Conservation (phyloP, 1,140 invertebrate species). For the Frieseomelitta varia region DNA sequence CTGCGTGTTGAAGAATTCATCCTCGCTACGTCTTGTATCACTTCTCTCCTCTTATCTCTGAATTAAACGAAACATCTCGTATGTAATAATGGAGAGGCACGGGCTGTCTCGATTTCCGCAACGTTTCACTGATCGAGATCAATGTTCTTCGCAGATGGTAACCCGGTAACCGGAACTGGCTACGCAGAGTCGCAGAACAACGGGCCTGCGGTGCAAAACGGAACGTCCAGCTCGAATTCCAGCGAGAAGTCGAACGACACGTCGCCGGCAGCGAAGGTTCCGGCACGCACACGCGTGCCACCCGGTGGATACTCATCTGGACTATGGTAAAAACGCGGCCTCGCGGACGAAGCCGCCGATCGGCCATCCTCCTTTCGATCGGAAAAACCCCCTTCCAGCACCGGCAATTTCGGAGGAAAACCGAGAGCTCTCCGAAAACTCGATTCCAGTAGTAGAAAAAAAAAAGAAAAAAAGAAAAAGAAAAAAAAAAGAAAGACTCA, state of each 20-base stretch:
- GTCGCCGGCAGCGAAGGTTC: slow-evolving; percentile 67
- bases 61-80: neutral
- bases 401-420: neutral
- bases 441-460: neutral
- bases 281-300: slow-evolving; percentile 79
- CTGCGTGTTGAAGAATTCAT: neutral
- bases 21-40: neutral
- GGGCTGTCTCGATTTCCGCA: neutral
- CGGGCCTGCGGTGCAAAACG: slow-evolving; percentile 68
- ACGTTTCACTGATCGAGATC: slow-evolving; percentile 2
- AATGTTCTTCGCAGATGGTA: slow-evolving; percentile 75
- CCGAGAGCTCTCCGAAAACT: neutral
- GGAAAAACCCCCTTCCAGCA: slow-evolving; percentile 24
- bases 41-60: neutral
- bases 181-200: slow-evolving; percentile 70
- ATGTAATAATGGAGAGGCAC: neutral
- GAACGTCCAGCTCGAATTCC: slow-evolving; percentile 63
- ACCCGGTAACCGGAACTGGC: slow-evolving; percentile 80
- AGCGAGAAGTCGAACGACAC: slow-evolving; percentile 73
- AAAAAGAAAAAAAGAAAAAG: too few relatives aligned
- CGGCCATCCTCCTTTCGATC: slow-evolving; percentile 15
- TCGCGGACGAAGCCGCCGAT: slow-evolving; percentile 22
- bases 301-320: slow-evolving; percentile 82
- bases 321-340: slow-evolving; percentile 78
- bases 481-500: too few relatives aligned